Evolutionary conservation across 2,888 invertebrate species (phyloP).

Genomic region (Aspidapion aeneum): DNA sequence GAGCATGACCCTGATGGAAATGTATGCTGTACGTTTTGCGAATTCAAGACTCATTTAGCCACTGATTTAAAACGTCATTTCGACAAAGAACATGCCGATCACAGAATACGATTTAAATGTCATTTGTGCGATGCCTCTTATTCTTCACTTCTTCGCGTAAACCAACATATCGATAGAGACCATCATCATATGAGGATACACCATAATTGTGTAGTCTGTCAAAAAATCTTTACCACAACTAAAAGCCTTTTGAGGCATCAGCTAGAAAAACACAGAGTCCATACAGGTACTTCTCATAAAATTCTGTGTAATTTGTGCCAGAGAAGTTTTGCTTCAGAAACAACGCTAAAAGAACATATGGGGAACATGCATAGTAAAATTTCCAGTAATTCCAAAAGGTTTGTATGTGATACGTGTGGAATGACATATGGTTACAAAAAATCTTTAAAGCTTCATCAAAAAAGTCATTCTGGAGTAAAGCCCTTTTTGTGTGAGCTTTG

Average conservation of each 20-base stretch:
- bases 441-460: constrained; percentile 31
- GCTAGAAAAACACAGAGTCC: constrained; percentile 47
- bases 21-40: constrained; percentile 41
- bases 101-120: constrained; percentile 31
- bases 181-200: constrained; percentile 41
- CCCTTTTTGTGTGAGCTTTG: constrained; percentile 52
- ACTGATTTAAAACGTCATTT: constrained; percentile 38
- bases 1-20: constrained; percentile 37
- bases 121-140: constrained; percentile 23
- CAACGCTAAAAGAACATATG: too few species aligned
- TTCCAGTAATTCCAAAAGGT: constrained; percentile 28
- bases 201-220: constrained; percentile 52
- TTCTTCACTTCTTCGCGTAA: constrained; percentile 16
- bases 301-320: too few species aligned
- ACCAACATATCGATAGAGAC: constrained; percentile 26
- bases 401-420: constrained; percentile 46
- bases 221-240: constrained; percentile 44
- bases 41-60: constrained; percentile 34
- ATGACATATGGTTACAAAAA: constrained; percentile 37
- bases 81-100: constrained; percentile 38
- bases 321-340: too few species aligned
- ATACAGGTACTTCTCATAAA: too few species aligned
- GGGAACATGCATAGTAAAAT: too few species aligned
- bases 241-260: constrained; percentile 38
- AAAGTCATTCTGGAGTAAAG: constrained; percentile 53